Evolutionary conservation across 2,113 vertebrate genomes (phyloP), one percentile per base, ranked within the genome.

Genomic region (Picathartes gymnocephalus): DNA sequence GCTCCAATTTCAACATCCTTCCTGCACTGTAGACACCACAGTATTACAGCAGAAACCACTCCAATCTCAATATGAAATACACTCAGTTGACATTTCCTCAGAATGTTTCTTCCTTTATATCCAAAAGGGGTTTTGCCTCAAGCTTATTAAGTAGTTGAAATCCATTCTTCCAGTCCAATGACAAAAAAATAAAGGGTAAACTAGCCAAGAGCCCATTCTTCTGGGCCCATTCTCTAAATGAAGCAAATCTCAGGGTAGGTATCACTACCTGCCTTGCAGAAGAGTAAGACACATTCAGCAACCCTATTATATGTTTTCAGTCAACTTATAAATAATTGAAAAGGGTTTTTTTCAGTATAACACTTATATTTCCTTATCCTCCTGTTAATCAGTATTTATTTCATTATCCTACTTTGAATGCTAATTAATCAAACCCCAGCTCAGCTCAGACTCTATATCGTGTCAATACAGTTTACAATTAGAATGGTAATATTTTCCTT

Each of bases 121-220:
- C 12, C 21, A 35, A 71, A 92, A 44, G 9, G 2, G 0, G 31
- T 15, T 95, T 86, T 71, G 4, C 11, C 51, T 81, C 33, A 81
- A 62, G 19, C 4, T 74, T 62, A 33, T 50, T 42, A 53, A 44
- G 17, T 47, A 24, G 10, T 23, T 91, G 33, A 68, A 78, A 58
- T 35, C 3, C 1, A 0, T 50, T 71, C 21, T 81, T 87, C 53
- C 11, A 44, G 5, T 31, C 22, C 5, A 14, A 18, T 68, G 33
- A 31, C 9, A 58, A 79, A 2, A 0, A 0, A 30, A 9, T 4
- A 18, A 37, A 19, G 2, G 12, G 4, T n/a, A 44, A 88, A n/a
- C 16, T 19, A 56, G 12, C 25, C 22, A 56, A 77, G 10, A 56
- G 8, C 7, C 27, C 3, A 8, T 58, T 66, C 39, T 28, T 70